phyloP scores from a whole-genome alignment of 1,140 invertebrate species.

The Aphaenogaster rudis region DNA sequence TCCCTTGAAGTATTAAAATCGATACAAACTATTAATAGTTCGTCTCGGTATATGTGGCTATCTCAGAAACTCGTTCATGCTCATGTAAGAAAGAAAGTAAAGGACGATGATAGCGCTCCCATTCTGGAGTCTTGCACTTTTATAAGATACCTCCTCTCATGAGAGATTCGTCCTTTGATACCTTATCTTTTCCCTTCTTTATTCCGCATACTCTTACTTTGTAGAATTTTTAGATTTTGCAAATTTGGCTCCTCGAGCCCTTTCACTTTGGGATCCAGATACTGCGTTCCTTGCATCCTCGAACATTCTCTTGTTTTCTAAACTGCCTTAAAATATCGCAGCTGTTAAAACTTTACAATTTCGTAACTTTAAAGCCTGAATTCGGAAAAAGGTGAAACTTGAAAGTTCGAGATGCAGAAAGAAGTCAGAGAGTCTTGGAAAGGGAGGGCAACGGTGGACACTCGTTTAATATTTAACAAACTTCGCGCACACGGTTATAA shows the following conservation, averaged over 20 bases:
- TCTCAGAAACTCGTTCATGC: constrained; percentile 10
- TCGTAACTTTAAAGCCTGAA: constrained; percentile 23
- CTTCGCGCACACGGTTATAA: constrained; percentile 45
- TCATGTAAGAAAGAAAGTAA: not conserved
- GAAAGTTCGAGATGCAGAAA: not conserved
- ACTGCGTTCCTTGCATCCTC: constrained; percentile 21
- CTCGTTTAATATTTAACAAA: constrained; percentile 70
- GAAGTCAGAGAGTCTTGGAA: not conserved
- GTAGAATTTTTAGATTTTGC: constrained; percentile 50
- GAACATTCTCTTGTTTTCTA: constrained; percentile 27
- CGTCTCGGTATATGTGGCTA: not conserved
- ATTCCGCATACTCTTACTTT: not conserved
- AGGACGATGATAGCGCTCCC: constrained; percentile 18
- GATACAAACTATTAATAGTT: constrained; percentile 42
- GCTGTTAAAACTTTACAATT: constrained; percentile 27
- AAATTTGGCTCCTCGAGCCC: constrained; percentile 24
- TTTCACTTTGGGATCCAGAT: not conserved
- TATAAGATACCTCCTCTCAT: constrained; percentile 21
- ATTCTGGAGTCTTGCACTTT: constrained; percentile 26
- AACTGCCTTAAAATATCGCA: constrained; percentile 38
- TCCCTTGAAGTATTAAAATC: constrained; percentile 13
- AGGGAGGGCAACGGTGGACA: constrained; percentile 27
- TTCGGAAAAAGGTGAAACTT: constrained; percentile 45
- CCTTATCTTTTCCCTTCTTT: constrained; percentile 33
- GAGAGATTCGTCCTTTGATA: constrained; percentile 55